Evolutionary conservation across 2,888 invertebrate species (phyloP), one percentile per base, ranked within the genome.

Genomic region (Plagodis dolabraria): DNA sequence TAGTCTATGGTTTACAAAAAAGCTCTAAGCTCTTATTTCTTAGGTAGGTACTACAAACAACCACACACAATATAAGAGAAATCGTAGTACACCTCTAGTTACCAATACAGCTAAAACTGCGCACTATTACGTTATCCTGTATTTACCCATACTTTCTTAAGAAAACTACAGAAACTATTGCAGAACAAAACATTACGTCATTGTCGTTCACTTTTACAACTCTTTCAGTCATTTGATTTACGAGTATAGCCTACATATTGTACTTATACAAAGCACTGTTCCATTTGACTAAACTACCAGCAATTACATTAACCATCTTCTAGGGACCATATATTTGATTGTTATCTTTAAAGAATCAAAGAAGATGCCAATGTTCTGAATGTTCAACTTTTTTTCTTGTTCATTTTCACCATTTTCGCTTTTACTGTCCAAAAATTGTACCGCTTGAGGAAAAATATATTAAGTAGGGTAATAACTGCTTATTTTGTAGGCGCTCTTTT

Each of bases 401-500:
- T n/a, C n/a, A 22, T 22, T 40, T 36, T 36, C 36, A 36, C 44
- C 22, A 50, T 51, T 46, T 33, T 40, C 40, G 40, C 33, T 55
- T 70, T 69, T 65, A 59, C 66, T 1, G 55, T 58, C 59, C 57
- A 51, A 57, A 48, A 47, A 40, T 35, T 40, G 9, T 12, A 42
- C 9, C 10, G 34, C 42, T 35, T 40, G 43, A 10, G 11, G 33
- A 33, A 33, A 46, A 2, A 45, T 54, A 47, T 10, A 47, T 44
- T 51, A 43, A 48, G 33, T 46, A 53, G 40, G 42, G 51, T 59
- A 58, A 65, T 65, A 69, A 67, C 60, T 65, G 67, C 71, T 70
- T 70, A 64, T 75, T 72, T 68, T 67, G 65, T 67, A 53, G 52
- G 55, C 53, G 46, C 43, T 59, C 60, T 63, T 46, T 70, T 63